Base-by-base conservation (phyloP, 2,113 vertebrate genomes). In the Scatophagus argus region DNA sequence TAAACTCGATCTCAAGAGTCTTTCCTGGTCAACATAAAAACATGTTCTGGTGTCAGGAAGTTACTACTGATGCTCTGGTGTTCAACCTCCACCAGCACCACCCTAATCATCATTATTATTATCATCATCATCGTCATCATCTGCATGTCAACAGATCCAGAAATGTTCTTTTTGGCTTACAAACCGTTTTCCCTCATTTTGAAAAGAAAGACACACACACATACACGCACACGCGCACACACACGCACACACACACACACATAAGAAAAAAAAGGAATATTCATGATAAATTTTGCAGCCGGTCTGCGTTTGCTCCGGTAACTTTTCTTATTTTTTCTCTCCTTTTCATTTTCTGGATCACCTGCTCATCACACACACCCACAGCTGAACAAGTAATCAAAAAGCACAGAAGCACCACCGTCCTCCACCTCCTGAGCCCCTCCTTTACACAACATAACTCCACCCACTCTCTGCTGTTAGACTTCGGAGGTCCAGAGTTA, bases 201-300 rank as follows among this genome's bases (percentile, higher is more conserved):
- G 89, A 95, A 85, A 82, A 72, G n/a, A 79, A 59, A 73, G 41
- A 63, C 12, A 41, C 39, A 55, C 12, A 32, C 64, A 63, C 68
- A 51, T n/a, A n/a, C n/a, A n/a, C n/a, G n/a, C n/a, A n/a, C n/a
- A n/a, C n/a, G n/a, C n/a, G n/a, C n/a, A n/a, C n/a, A n/a, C n/a
- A n/a, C n/a, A n/a, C n/a, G n/a, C n/a, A n/a, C n/a, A n/a, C n/a
- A n/a, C n/a, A n/a, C n/a, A n/a, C n/a, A n/a, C n/a, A 58, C 29
- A 63, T 5, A 31, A 68, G 46, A 46, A 58, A 49, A 76, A 63
- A 51, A 65, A 76, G 61, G 31, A 89, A 96, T 92, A 93, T 90
- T 95, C 93, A 94, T 90, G 93, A 95, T 94, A 96, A 91, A 71
- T 78, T 82, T 94, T 94, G 94, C 92, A 95, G 92, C 94, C 92